Evolutionary conservation across 1,140 invertebrate species (phyloP).

Genomic region (Philaenus spumarius): DNA sequence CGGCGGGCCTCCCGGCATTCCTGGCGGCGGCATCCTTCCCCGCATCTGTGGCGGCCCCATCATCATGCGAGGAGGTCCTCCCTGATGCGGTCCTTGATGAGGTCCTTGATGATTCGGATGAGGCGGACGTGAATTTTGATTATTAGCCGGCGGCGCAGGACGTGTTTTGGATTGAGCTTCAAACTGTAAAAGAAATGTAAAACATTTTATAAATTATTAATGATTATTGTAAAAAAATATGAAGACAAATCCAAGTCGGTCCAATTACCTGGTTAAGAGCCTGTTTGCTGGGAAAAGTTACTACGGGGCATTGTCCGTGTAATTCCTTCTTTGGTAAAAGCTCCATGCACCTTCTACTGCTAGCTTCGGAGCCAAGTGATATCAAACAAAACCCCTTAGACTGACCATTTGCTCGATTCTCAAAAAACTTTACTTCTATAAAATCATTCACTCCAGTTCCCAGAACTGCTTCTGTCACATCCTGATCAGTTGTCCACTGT

Average conservation of each 20-base stretch:
- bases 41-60: slow-evolving; percentile 42
- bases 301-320: slow-evolving; percentile 89
- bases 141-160: slow-evolving; percentile 52
- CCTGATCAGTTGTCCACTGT: slow-evolving; percentile 97
- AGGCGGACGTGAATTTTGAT: slow-evolving; percentile 15
- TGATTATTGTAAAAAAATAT: not conserved
- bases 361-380: slow-evolving; percentile 85
- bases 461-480: slow-evolving; percentile 81
- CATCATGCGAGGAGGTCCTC: slow-evolving; percentile 25
- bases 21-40: slow-evolving; percentile 41
- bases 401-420: slow-evolving; percentile 98
- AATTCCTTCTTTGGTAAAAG: slow-evolving; percentile 89
- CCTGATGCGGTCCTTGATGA: slow-evolving; percentile 15
- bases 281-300: slow-evolving; percentile 93
- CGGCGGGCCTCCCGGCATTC: slow-evolving; percentile 49
- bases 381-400: slow-evolving; percentile 97
- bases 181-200: slow-evolving; percentile 50
- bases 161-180: slow-evolving; percentile 87
- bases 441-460: slow-evolving; percentile 89
- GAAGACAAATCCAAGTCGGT: not conserved
- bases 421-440: slow-evolving; percentile 98
- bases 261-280: slow-evolving; percentile 53
- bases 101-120: slow-evolving; percentile 34
- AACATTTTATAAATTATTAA: not conserved
- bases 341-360: slow-evolving; percentile 84